Conservation (phyloP, 2,888 invertebrate species). For the Diplolepis rosae region DNA sequence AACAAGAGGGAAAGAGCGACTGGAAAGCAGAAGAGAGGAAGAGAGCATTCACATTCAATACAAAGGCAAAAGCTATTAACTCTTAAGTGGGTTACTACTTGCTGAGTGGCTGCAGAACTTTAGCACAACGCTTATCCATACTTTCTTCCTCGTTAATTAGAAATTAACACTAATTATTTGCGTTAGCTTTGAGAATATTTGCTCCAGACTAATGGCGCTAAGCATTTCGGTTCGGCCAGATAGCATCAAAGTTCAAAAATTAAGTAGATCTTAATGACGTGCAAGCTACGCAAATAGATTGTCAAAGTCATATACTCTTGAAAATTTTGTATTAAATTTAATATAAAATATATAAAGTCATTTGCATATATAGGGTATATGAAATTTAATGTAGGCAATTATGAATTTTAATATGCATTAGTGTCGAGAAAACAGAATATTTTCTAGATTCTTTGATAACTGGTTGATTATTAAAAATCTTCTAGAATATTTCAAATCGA, state of each 20-base stretch:
- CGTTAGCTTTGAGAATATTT: not conserved
- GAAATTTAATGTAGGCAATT: no score
- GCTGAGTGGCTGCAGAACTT: conserved; percentile 12
- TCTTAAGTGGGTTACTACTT: not conserved
- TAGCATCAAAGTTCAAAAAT: not conserved
- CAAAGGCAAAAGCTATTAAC: conserved; percentile 7
- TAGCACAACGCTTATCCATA: not conserved
- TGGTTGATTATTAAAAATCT: no score
- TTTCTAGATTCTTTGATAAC: no score
- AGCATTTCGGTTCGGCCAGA: not conserved
- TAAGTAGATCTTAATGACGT: not conserved
- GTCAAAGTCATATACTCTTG: no score
- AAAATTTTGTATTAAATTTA: no score
- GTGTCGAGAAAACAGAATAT: no score
- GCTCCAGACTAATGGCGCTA: not conserved
- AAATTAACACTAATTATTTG: not conserved
- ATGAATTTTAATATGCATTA: no score
- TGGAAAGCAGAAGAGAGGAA: not conserved
- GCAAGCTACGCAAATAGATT: not conserved
- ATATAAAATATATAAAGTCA: no score
- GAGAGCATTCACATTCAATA: conserved; percentile 1
- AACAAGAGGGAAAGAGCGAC: not conserved
- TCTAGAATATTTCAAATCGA: no score
- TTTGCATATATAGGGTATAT: no score
- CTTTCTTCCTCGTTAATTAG: not conserved